Evolutionary conservation across 2,797 vertebrate species (phyloP).

Genomic region (Tarsius wallacei): DNA sequence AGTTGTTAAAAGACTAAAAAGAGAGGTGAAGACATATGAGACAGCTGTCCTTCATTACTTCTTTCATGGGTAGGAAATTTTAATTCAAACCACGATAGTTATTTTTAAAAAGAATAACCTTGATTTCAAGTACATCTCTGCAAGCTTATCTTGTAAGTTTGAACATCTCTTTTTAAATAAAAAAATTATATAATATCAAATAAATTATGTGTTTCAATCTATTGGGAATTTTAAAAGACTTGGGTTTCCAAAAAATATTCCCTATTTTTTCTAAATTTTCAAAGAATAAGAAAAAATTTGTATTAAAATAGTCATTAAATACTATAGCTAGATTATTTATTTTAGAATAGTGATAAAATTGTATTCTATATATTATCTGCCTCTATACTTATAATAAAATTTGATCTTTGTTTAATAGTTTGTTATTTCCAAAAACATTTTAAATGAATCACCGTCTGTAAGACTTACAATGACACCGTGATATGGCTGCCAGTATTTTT

Average conservation of each 20-base stretch:
- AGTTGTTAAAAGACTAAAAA: neutral
- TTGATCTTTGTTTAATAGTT: neutral
- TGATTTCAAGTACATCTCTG: neutral
- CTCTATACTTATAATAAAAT: neutral
- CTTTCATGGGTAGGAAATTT: neutral
- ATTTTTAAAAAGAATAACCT: neutral
- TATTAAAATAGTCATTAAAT: neutral
- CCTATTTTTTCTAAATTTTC: neutral
- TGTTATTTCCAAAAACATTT: neutral
- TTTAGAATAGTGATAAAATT: neutral
- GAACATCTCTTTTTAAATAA: neutral
- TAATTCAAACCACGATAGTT: neutral
- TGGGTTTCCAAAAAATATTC: neutral
- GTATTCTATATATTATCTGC: neutral
- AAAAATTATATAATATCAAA: neutral
- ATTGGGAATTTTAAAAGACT: neutral
- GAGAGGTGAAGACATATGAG: accelerated
- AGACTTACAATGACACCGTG: neutral
- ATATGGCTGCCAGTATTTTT: neutral
- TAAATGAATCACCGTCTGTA: neutral
- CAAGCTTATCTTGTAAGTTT: neutral
- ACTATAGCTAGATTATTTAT: neutral
- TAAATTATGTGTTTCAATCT: neutral
- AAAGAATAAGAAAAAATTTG: neutral
- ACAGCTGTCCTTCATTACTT: neutral